These are phyloP conservation scores for Leucania comma DNA, from an alignment of 2,888 invertebrate species.

Conservation along the genomic window DNA sequence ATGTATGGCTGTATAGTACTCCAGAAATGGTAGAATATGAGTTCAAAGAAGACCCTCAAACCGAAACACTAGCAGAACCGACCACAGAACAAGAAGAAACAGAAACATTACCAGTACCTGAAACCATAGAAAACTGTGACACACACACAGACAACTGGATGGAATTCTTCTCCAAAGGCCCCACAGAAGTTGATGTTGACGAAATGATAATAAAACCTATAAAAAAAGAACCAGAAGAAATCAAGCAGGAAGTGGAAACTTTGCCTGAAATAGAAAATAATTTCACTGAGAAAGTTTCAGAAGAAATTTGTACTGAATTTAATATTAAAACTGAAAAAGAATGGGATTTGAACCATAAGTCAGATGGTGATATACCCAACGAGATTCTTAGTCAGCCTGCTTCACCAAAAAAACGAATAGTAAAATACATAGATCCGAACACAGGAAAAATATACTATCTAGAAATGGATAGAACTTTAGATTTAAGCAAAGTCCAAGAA, in stretches of 20 bases:
- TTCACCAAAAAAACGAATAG: conserved; percentile 80
- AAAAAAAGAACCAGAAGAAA: conserved; percentile 72
- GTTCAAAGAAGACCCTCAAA: conserved; percentile 73
- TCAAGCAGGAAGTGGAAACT: conserved; percentile 55
- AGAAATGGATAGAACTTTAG: conserved; percentile 84
- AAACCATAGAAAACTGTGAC: conserved; percentile 49
- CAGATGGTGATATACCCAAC: conserved; percentile 66
- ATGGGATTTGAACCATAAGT: conserved; percentile 32
- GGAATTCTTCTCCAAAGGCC: conserved; percentile 84
- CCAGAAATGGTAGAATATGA: conserved; percentile 84
- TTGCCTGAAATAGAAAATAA: conserved; percentile 35
- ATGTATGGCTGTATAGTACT: conserved; percentile 92
- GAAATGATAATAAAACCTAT: conserved; percentile 85
- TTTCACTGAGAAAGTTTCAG: conserved; percentile 34
- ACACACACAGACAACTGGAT: conserved; percentile 79
- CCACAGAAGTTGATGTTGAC: conserved; percentile 82
- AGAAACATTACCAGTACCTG: conserved; percentile 13
- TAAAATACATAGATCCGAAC: conserved; percentile 85
- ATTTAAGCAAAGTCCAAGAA: conserved; percentile 84
- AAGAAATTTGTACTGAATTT: conserved; percentile 20
- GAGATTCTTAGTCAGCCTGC: conserved; percentile 73
- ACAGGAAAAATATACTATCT: conserved; percentile 86
- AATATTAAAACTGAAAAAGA: conserved; percentile 41
- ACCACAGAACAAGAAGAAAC: conserved; percentile 36
- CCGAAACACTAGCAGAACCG: conserved; percentile 43